A percentile compares a stretch with the other conserved stretches of the same genome.
These are phyloP conservation scores for Siphlonurus alternatus DNA, from an alignment of 2,888 invertebrate genomes.

Conservation along the genomic window DNA sequence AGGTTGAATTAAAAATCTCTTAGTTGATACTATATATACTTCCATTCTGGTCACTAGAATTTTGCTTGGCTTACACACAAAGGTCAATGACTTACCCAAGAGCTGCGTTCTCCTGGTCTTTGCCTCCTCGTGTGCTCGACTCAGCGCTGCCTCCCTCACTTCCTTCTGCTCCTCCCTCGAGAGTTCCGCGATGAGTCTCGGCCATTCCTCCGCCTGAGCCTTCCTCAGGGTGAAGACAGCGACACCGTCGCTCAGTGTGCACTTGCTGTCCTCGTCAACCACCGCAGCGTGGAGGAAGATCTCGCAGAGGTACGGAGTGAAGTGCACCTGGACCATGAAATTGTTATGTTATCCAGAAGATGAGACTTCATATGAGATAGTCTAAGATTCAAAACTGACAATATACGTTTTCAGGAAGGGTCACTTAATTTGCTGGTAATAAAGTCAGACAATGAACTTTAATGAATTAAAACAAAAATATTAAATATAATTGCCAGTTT, in stretches of 20 bases:
- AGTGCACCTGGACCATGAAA: background rate
- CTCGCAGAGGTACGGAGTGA: background rate
- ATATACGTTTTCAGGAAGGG: no score
- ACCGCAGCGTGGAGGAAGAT: background rate
- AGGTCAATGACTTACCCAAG: background rate
- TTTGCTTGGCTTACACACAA: no score
- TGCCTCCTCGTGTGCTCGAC: background rate
- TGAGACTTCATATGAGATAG: no score
- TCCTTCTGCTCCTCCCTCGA: background rate
- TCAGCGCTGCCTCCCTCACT: background rate
- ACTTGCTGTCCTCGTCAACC: background rate
- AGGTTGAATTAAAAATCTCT: no score
- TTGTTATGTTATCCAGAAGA: no score
- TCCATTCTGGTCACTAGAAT: no score
- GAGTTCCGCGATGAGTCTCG: background rate
- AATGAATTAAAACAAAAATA: no score
- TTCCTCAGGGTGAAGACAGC: background rate
- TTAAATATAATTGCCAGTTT: no score
- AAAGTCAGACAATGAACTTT: no score
- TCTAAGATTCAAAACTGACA: no score
- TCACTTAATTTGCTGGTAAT: no score
- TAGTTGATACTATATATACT: no score
- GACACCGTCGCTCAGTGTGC: background rate
- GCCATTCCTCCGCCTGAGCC: background rate
- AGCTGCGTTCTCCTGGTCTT: background rate